Percentiles rank a stretch among this genome's conserved stretches.
phyloP scores from a whole-genome alignment of 2,888 invertebrate genomes.

The Parochlus steinenii region DNA sequence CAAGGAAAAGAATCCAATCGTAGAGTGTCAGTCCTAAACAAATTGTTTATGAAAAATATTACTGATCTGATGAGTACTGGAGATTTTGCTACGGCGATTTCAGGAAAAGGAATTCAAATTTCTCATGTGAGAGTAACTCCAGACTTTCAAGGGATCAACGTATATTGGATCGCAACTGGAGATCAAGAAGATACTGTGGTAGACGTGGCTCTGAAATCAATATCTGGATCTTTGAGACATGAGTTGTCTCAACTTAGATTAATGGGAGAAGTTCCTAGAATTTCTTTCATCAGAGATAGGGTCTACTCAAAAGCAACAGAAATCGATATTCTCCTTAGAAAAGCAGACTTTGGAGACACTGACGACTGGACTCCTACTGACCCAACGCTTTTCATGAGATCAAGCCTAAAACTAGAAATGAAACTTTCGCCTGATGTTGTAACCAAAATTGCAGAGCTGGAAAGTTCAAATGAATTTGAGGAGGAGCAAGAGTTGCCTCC shows the following conservation, averaged over 20 bases:
- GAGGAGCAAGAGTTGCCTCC: constrained; percentile 37
- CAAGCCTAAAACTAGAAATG: not conserved
- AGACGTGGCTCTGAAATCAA: constrained; percentile 35
- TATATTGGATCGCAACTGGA: constrained; percentile 53
- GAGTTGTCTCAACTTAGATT: constrained; percentile 53
- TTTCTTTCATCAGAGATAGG: constrained; percentile 56
- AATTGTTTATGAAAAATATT: constrained; percentile 64
- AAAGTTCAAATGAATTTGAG: constrained; percentile 16
- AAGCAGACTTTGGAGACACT: constrained; percentile 47
- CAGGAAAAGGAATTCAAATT: constrained; percentile 54
- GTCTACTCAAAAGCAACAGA: constrained; percentile 35
- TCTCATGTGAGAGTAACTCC: constrained; percentile 49
- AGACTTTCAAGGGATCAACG: constrained; percentile 48
- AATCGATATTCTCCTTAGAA: constrained; percentile 40
- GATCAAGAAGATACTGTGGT: constrained; percentile 33
- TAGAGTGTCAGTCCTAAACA: constrained; percentile 52
- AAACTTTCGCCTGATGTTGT: constrained; percentile 11
- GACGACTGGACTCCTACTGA: constrained; percentile 41
- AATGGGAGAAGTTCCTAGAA: constrained; percentile 58
- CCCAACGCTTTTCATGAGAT: constrained; percentile 13
- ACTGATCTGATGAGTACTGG: constrained; percentile 64
- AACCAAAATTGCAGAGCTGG: constrained; percentile 13
- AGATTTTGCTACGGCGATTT: constrained; percentile 38
- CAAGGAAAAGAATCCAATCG: constrained; percentile 37
- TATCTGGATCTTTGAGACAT: constrained; percentile 45